Conservation (phyloP, 1,140 invertebrate species). For the Halictus rubicundus region DNA sequence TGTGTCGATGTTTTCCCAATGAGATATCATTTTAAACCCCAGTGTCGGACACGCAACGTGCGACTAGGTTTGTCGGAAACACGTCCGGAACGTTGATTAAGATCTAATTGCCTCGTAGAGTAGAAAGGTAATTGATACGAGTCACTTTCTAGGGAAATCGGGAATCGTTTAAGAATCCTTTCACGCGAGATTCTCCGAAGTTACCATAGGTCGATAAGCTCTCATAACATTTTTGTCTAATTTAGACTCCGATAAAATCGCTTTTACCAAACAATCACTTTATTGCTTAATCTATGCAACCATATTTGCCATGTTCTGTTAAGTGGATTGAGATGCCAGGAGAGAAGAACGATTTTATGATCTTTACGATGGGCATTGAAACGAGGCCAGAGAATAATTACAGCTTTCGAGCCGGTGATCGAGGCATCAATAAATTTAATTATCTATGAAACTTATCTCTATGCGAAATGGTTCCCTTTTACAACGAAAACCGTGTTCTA, state of each 20-base stretch:
- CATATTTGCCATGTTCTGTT: too few species aligned
- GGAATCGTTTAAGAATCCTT: neutral
- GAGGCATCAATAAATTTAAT: too few species aligned
- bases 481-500: neutral
- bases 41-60: neutral
- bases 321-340: too few species aligned
- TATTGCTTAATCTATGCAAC: too few species aligned
- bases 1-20: too few species aligned
- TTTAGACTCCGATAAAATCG: too few species aligned
- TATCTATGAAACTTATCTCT: neutral
- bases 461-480: neutral
- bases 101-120: neutral
- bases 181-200: neutral
- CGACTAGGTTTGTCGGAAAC: neutral
- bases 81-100: neutral
- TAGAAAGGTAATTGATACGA: neutral
- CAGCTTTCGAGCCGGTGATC: neutral
- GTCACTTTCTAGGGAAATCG: neutral
- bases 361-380: too few species aligned
- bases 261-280: too few species aligned
- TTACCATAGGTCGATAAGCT: too few species aligned
- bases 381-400: neutral
- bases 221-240: too few species aligned
- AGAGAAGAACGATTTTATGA: too few species aligned
- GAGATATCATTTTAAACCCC: too few species aligned